Base-by-base conservation (phyloP, 1,140 invertebrate genomes). In the Mycetomoellerius zeteki region DNA sequence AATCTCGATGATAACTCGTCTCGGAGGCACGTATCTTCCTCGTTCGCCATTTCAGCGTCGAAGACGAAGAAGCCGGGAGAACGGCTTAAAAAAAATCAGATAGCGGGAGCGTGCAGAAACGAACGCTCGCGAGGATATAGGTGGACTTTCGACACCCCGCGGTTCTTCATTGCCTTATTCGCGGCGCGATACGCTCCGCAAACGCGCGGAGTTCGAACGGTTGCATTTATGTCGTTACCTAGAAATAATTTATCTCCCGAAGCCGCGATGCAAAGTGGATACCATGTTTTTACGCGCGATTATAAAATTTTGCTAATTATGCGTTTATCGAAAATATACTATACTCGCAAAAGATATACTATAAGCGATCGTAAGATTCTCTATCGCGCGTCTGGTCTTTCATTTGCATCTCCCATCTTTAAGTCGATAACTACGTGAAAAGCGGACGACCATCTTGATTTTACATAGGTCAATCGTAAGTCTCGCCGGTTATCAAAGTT, bases 1-100 rank as follows among this genome's bases (percentile, higher is more conserved):
- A 88, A 88, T 86, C 84, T 88, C 75, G 87, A 86, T 65, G 75
- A 88, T 86, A 86, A 88, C 82, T 86, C 65, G 73, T 71, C 86
- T 69, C 56, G 84, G 30, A 86, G 56, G 54, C 54, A 33, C 54
- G 54, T 60, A 73, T 60, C 69, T 73, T 73, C 47, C 24, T 27
- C 77, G 77, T 60, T 54, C 27, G 62, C 47, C 50, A 24, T 54
- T 75, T 75, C 80, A 60, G 69, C 69, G 54, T 84, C 54, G 80
- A 84, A 62, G 69, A 52, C 47, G 69, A 60, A 60, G 78, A 72
- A 82, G 67, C 12, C 54, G 19, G 37, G 80, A 73, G 80, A 84
- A 62, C 69, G 67, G 80, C 80, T 84, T 84, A n/a, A n/a, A n/a
- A n/a, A n/a, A n/a, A 84, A 84, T 84, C 80, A 84, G 80, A 84